phyloP scores from a whole-genome alignment of 2,888 invertebrate species.

The Leucania comma region DNA sequence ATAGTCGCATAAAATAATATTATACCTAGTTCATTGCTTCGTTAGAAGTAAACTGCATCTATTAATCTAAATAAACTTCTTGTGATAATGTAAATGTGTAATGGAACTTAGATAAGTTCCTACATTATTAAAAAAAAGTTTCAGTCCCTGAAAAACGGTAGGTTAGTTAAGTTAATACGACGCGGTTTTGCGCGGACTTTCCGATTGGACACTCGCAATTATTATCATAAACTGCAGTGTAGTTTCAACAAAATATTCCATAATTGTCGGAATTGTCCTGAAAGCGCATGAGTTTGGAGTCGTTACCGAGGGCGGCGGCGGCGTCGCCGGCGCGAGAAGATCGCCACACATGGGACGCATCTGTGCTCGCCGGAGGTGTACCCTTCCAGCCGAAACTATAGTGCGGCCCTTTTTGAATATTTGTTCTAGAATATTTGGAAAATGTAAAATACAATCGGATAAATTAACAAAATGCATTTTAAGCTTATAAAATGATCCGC shows the following conservation, averaged over 20 bases:
- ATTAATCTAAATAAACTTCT: no score
- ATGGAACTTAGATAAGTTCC: no score
- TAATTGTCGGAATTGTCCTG: conserved; percentile 56
- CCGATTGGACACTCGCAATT: not conserved
- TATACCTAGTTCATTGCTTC: no score
- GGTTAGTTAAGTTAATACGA: not conserved
- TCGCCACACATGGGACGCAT: conserved; percentile 88
- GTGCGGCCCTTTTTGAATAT: conserved; percentile 48
- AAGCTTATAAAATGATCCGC: not conserved
- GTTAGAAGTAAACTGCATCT: not conserved
- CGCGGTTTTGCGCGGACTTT: not conserved
- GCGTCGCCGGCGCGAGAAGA: conserved; percentile 80
- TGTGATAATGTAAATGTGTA: no score
- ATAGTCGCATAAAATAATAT: no score
- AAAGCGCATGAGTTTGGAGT: conserved; percentile 55
- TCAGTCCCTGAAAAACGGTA: not conserved
- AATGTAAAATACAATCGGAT: not conserved
- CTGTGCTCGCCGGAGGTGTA: conserved; percentile 87
- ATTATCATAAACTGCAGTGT: not conserved
- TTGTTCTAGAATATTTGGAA: conserved; percentile 50
- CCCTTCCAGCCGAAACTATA: conserved; percentile 79
- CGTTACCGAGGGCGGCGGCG: conserved; percentile 68
- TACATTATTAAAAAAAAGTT: not conserved
- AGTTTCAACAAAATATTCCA: conserved; percentile 12
- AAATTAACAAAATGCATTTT: not conserved